These are phyloP conservation scores for rat (Rattus norvegicus) DNA, from an alignment of 2,113 vertebrate species.

Conservation along the genomic window GRCr8 NC_086034.1:49311001-49311500, in stretches of 20 bases:
- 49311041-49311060: conserved; percentile 85
- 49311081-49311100: conserved; percentile 90
- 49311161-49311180: conserved; percentile 78
- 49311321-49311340: conserved; percentile 80
- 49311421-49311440: too few relatives aligned
- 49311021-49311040: conserved; percentile 84
- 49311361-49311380: too few relatives aligned
- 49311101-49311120: conserved; percentile 90
- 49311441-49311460: too few relatives aligned
- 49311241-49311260: conserved; percentile 77
- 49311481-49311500: not conserved
- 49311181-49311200: conserved; percentile 80
- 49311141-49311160: conserved; percentile 78
- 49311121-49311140: conserved; percentile 92
- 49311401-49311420: too few relatives aligned
- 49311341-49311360: conserved; percentile 75
- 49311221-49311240: conserved; percentile 79
- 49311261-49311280: conserved; percentile 76
- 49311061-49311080: conserved; percentile 89
- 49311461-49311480: too few relatives aligned
- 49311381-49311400: conserved; percentile 84
- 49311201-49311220: conserved; percentile 81
- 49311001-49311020: conserved; percentile 73
- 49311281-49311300: conserved; percentile 54
- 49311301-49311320: conserved; percentile 65